These are phyloP conservation scores for Tragulus kanchil DNA, from an alignment of 2,113 vertebrate species.

Conservation along the genomic window DNA sequence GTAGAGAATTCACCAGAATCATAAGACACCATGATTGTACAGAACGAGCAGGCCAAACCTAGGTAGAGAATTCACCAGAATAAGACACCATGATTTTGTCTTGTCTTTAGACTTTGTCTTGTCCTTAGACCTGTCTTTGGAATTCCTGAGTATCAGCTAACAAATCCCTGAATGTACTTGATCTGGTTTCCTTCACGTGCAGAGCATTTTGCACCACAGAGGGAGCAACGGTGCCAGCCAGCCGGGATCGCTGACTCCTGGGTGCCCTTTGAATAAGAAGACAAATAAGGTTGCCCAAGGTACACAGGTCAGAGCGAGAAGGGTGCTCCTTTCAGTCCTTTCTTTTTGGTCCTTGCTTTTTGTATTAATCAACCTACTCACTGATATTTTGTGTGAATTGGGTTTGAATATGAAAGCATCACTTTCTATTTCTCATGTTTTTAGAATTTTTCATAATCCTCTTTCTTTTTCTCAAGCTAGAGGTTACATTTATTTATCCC, in stretches of 20 bases:
- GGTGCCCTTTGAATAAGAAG: background rate
- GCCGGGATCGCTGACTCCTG: background rate
- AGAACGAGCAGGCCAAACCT: background rate
- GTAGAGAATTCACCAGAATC: background rate
- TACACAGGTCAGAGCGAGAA: background rate
- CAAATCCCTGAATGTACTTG: background rate
- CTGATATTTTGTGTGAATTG: background rate
- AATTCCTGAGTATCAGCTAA: background rate
- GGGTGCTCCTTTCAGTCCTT: background rate
- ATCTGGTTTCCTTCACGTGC: background rate
- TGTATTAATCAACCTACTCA: background rate
- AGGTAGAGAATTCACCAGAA: background rate
- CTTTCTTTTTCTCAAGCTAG: background rate
- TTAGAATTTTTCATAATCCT: background rate
- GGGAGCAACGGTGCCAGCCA: background rate
- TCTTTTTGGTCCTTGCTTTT: background rate
- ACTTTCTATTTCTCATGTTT: background rate
- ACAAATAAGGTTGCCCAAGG: background rate
- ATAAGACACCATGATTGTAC: background rate
- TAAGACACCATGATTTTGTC: background rate
- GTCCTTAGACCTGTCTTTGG: background rate
- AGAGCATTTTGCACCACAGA: background rate
- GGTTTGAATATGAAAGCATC: background rate
- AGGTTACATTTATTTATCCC: slow-evolving; percentile 50
- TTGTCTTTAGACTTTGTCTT: background rate